Evolutionary conservation across 2,113 vertebrate genomes (phyloP).

Genomic region (Psammodynastes pulverulentus): DNA sequence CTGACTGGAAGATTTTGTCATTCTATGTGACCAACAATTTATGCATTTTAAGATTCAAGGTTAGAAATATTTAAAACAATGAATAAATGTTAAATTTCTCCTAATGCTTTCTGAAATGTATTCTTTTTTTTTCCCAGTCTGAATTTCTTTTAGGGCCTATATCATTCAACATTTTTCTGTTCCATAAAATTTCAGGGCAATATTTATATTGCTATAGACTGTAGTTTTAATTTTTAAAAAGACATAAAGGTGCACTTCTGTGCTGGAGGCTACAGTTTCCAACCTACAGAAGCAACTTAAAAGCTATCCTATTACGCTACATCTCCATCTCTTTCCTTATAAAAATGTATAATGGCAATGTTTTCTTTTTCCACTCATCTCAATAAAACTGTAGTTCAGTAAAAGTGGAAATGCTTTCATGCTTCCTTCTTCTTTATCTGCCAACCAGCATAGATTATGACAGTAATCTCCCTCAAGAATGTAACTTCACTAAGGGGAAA

Average conservation of each 20-base stretch:
- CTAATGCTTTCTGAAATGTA: background rate
- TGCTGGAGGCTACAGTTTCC: conserved; percentile 2
- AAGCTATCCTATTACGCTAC: background rate
- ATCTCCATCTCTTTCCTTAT: background rate
- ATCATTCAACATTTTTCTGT: background rate
- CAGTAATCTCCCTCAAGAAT: background rate
- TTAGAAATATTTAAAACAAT: background rate
- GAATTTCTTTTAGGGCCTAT: background rate
- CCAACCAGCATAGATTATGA: background rate
- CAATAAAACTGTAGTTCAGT: background rate
- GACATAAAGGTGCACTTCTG: background rate
- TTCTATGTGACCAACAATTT: background rate
- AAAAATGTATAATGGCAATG: background rate
- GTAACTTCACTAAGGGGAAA: background rate
- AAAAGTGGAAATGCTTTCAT: background rate
- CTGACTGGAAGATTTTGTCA: background rate
- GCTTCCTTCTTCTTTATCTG: background rate
- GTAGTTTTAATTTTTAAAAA: conserved; percentile 31
- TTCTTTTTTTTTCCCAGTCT: background rate
- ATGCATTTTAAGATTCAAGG: background rate
- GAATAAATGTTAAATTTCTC: background rate
- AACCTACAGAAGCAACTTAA: background rate
- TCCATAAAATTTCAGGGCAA: background rate
- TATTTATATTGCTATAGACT: conserved; percentile 15
- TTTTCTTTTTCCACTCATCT: background rate